These are phyloP conservation scores for Synergus japonicus DNA, from an alignment of 2,888 invertebrate genomes.

Conservation along the genomic window DNA sequence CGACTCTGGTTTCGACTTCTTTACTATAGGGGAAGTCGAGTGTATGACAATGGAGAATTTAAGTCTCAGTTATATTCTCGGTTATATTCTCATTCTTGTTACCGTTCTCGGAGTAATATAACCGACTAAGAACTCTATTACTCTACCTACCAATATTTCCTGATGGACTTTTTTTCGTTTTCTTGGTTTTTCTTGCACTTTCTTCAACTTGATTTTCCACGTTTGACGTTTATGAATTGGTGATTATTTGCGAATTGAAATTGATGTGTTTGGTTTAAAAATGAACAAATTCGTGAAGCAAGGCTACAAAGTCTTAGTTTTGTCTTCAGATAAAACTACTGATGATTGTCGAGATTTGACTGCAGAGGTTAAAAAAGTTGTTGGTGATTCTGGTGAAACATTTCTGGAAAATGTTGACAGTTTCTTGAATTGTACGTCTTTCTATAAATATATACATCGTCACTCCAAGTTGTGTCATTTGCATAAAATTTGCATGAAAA, in stretches of 20 bases:
- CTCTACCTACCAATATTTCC: too few relatives aligned
- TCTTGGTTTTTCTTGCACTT: not conserved
- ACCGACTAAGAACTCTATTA: too few relatives aligned
- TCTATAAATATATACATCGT: not conserved
- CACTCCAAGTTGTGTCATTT: too few relatives aligned
- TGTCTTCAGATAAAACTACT: constrained; percentile 43
- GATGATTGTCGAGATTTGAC: constrained; percentile 74
- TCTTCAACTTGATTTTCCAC: not conserved
- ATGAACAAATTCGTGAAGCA: constrained; percentile 50
- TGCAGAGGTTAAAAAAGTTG: constrained; percentile 77
- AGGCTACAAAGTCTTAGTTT: constrained; percentile 49
- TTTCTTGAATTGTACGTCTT: constrained; percentile 80
- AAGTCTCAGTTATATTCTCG: too few relatives aligned
- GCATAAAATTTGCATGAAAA: too few relatives aligned
- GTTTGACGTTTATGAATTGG: not conserved
- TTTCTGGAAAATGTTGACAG: constrained; percentile 82
- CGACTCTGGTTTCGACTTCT: too few relatives aligned
- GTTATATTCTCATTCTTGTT: too few relatives aligned
- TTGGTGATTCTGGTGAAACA: constrained; percentile 78
- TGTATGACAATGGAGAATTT: too few relatives aligned
- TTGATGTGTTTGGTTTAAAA: not conserved
- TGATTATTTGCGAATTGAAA: not conserved
- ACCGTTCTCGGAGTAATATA: too few relatives aligned
- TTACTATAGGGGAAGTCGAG: too few relatives aligned
- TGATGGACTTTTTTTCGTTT: too few relatives aligned